These are phyloP conservation scores for Parascotia fuliginaria DNA, from an alignment of 2,888 invertebrate species.

Conservation along the genomic window DNA sequence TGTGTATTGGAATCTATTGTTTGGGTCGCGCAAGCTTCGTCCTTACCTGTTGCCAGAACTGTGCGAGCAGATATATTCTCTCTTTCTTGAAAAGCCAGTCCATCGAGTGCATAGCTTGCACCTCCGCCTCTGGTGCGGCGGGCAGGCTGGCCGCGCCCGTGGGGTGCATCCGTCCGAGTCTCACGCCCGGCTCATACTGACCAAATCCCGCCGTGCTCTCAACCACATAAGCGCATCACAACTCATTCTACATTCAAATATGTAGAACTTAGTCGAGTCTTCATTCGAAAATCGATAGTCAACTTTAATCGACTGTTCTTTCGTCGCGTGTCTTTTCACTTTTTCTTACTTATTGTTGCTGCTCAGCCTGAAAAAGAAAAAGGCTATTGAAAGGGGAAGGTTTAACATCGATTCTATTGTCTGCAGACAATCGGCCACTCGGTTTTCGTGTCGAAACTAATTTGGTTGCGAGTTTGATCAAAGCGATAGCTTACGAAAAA, in stretches of 20 bases:
- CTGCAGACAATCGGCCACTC: slow-evolving; percentile 75
- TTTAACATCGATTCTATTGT: slow-evolving; percentile 78
- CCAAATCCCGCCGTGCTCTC: slow-evolving; percentile 45
- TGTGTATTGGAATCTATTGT: slow-evolving; percentile 14
- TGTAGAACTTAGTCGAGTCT: slow-evolving; percentile 30
- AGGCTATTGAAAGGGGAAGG: slow-evolving; percentile 74
- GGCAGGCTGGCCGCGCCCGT: slow-evolving; percentile 90
- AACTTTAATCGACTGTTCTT: slow-evolving; percentile 63
- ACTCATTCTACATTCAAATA: slow-evolving; percentile 45
- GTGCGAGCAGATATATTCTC: slow-evolving; percentile 96
- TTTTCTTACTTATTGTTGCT: slow-evolving; percentile 56
- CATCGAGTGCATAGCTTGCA: slow-evolving; percentile 97
- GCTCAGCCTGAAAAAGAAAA: slow-evolving; percentile 79
- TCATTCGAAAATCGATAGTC: slow-evolving; percentile 34
- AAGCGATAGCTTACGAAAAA: slow-evolving; percentile 73
- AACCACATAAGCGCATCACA: slow-evolving; percentile 36
- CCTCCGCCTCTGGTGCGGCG: slow-evolving; percentile 94
- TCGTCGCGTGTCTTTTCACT: slow-evolving; percentile 62
- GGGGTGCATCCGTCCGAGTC: slow-evolving; percentile 90
- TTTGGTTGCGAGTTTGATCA: slow-evolving; percentile 75
- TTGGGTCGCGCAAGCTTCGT: too few relatives aligned
- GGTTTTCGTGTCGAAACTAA: slow-evolving; percentile 84
- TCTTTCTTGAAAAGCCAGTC: slow-evolving; percentile 99
- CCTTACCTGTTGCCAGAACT: slow-evolving; percentile 98
- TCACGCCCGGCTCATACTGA: slow-evolving; percentile 72